phyloP scores from a whole-genome alignment of 2,797 vertebrate genomes.

The Diplodus puntazzo region DNA sequence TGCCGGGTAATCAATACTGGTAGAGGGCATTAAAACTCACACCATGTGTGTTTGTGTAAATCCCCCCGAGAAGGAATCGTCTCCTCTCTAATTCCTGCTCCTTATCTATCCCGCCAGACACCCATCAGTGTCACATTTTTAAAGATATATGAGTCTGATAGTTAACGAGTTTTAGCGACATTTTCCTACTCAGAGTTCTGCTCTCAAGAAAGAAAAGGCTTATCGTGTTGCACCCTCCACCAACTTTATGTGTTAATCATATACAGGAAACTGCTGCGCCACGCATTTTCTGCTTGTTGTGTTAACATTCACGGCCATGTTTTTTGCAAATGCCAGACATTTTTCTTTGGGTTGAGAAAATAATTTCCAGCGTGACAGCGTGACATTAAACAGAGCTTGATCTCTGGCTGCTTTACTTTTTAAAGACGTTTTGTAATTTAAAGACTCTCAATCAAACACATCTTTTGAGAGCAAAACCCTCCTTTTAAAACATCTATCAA shows the following conservation, averaged over 20 bases:
- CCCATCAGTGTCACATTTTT: slow-evolving; percentile 73
- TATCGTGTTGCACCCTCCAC: slow-evolving; percentile 30
- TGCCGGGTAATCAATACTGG: slow-evolving; percentile 74
- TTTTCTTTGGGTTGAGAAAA: slow-evolving; percentile 4
- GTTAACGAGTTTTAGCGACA: slow-evolving; percentile 51
- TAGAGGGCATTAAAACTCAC: slow-evolving; percentile 72
- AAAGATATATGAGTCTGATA: slow-evolving; percentile 65
- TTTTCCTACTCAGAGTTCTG: slow-evolving; percentile 21
- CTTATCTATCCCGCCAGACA: slow-evolving; percentile 77
- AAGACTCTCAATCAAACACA: neutral
- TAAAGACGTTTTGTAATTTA: too few relatives aligned
- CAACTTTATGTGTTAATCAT: slow-evolving; percentile 31
- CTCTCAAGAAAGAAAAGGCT: neutral
- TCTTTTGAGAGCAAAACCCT: neutral
- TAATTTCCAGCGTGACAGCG: neutral
- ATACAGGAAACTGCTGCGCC: slow-evolving; percentile 6
- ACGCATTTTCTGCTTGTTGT: slow-evolving; percentile 14
- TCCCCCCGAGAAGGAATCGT: slow-evolving; percentile 44
- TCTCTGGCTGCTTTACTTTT: neutral
- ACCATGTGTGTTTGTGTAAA: slow-evolving; percentile 58
- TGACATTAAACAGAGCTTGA: slow-evolving; percentile 16
- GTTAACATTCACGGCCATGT: slow-evolving; percentile 10
- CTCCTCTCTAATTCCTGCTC: slow-evolving; percentile 61
- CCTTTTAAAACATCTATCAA: neutral
- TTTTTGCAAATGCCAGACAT: slow-evolving; percentile 25